Percentiles rank a stretch among this genome's conserved stretches.
Conservation (phyloP, 2,113 vertebrate genomes). For the Anhinga rufa region DNA sequence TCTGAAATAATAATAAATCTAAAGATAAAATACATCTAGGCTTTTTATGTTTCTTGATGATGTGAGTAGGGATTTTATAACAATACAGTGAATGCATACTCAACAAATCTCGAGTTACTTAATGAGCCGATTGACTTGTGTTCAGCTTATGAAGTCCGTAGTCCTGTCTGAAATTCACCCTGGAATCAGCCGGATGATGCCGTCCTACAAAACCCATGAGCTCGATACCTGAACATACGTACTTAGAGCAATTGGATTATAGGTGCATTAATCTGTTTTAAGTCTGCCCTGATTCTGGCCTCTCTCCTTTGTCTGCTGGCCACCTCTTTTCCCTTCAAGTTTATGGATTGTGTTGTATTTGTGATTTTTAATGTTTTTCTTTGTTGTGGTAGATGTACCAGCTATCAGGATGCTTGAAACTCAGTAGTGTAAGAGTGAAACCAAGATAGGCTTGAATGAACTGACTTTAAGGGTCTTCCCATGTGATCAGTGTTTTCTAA, state of each 20-base stretch:
- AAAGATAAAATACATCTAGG: background rate
- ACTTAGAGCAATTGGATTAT: background rate
- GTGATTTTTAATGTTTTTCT: background rate
- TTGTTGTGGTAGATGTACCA: background rate
- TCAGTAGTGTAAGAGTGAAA: background rate
- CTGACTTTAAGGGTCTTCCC: background rate
- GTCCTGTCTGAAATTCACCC: background rate
- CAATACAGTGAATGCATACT: background rate
- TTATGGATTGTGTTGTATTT: background rate
- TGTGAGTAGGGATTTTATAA: background rate
- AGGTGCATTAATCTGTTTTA: background rate
- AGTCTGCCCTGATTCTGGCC: background rate
- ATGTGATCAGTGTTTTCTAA: background rate
- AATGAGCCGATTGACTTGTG: background rate
- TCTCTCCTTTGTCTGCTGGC: background rate
- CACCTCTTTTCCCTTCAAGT: background rate
- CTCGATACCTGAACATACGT: background rate
- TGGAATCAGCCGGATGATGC: background rate
- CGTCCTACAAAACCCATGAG: background rate
- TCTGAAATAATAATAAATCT: constrained; percentile 70
- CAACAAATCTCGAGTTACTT: background rate
- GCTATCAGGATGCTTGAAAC: background rate
- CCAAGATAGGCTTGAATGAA: background rate
- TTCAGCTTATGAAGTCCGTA: background rate
- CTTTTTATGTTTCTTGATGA: constrained; percentile 1